Evolutionary conservation across 2,888 invertebrate species (phyloP), one percentile per base, ranked within the genome.

Genomic region (Cantharis lateralis): DNA sequence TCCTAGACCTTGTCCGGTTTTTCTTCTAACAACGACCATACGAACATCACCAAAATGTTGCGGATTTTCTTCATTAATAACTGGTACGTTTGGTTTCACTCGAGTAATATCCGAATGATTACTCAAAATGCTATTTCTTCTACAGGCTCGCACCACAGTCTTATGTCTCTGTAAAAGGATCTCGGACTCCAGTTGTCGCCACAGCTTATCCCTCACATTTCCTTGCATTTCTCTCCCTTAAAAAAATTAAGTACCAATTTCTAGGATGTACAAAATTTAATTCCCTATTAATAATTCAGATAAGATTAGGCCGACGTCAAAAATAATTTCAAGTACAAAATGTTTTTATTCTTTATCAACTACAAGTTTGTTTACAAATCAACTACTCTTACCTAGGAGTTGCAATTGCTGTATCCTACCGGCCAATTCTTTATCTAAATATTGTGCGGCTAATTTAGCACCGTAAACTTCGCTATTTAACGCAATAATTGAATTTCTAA

Each of bases 331-430:
- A n/a, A 48, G 48, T 48, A 7, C 48, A 48, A 48, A 32, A 48
- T 48, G 7, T 48, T n/a, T 48, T 48, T 48, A 48, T 48, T 48
- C n/a, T 48, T 48, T 48, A n/a, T 48, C n/a, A 48, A n/a, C 48
- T 48, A 48, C 48, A 48, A 48, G 32, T 7, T 48, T 48, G 7
- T 48, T 48, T 48, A 48, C 32, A 66, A 10, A 26, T 20, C 16
- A 68, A 72, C 26, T 15, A 11, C 61, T 68, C 75, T 75, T 79
- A 87, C 93, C 95, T 80, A 96, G 89, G 71, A 96, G 89, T 86
- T 96, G 96, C 81, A 96, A 90, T 88, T 96, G 96, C 85, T 96
- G 96, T 88, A 96, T 96, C 84, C 95, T 91, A 72, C 92, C 92
- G 32, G 95, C 95, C 76, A 95, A 87, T 86, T 95, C 95, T 86